A percentile compares a stretch with the other conserved stretches of the same genome.
These are phyloP conservation scores for Upupa epops DNA, from an alignment of 2,113 vertebrate genomes.

Conservation along the genomic window DNA sequence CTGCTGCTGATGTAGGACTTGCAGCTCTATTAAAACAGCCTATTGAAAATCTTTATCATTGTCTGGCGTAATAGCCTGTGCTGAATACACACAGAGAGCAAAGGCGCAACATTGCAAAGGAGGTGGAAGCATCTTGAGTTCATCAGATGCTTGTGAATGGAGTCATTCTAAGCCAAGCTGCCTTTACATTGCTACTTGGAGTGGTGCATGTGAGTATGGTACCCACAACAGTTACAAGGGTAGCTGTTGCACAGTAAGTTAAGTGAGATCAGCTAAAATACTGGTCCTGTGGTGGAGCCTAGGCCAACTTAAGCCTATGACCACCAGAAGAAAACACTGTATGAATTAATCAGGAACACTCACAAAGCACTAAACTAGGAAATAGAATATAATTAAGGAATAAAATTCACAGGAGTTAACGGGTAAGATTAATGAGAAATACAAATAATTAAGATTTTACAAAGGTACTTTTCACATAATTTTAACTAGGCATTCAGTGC, in stretches of 20 bases:
- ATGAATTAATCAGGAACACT: not conserved
- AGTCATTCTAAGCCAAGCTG: not conserved
- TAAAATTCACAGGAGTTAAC: not conserved
- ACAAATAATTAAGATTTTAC: not conserved
- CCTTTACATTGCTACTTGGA: not conserved
- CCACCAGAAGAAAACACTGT: not conserved
- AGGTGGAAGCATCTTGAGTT: not conserved
- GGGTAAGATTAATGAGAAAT: not conserved
- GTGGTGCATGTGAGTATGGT: not conserved
- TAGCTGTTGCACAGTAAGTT: not conserved
- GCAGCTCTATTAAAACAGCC: not conserved
- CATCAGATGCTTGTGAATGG: not conserved
- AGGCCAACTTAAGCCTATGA: not conserved
- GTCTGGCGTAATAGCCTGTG: not conserved
- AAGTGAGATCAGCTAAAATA: not conserved
- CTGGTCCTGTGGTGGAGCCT: not conserved
- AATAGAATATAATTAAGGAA: not conserved
- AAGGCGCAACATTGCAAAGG: not conserved
- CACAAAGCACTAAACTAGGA: not conserved
- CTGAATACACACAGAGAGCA: not conserved
- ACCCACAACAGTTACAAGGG: not conserved
- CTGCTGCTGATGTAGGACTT: not conserved
- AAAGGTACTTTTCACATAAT: not conserved
- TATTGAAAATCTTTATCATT: not conserved
- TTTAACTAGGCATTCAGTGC: not conserved